Percentiles rank a stretch among this genome's conserved stretches.
These are phyloP conservation scores for Isoperla grammatica DNA, from an alignment of 2,888 invertebrate species.

Conservation along the genomic window DNA sequence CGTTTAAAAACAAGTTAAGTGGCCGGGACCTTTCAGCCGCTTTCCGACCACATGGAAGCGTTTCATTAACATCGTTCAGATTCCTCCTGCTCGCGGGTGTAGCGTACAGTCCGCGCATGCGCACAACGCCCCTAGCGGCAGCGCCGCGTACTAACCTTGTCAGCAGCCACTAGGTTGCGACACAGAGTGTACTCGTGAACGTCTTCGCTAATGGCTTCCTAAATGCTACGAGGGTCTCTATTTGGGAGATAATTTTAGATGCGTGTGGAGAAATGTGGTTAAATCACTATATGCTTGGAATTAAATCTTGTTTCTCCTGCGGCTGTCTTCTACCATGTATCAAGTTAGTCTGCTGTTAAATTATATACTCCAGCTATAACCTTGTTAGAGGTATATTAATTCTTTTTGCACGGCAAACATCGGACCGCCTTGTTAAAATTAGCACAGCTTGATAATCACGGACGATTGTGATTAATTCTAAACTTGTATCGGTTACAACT, in stretches of 20 bases:
- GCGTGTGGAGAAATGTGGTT: constrained; percentile 3
- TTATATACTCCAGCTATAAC: neutral
- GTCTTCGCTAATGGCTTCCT: constrained; percentile 7
- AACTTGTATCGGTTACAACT: too few relatives aligned
- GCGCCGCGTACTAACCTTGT: neutral
- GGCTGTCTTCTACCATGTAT: neutral
- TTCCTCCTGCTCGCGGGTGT: too few relatives aligned
- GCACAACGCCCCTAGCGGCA: too few relatives aligned
- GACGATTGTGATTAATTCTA: too few relatives aligned
- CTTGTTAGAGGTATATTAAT: too few relatives aligned
- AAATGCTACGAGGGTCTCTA: constrained; percentile 3
- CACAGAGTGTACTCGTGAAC: neutral
- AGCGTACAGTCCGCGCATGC: too few relatives aligned
- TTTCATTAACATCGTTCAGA: constrained; percentile 10
- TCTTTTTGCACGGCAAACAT: too few relatives aligned
- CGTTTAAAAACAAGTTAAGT: constrained; percentile 12
- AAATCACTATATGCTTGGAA: neutral
- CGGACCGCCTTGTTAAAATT: too few relatives aligned
- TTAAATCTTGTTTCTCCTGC: neutral
- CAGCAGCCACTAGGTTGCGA: neutral
- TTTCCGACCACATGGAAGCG: neutral
- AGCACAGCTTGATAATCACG: too few relatives aligned
- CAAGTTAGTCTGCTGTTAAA: neutral
- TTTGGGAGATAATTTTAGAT: constrained; percentile 8
- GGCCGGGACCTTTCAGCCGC: neutral